Percentiles rank a stretch among this genome's conserved stretches.
Evolutionary conservation across 2,113 vertebrate genomes (phyloP).

Genomic region (Thunnus maccoyii): DNA sequence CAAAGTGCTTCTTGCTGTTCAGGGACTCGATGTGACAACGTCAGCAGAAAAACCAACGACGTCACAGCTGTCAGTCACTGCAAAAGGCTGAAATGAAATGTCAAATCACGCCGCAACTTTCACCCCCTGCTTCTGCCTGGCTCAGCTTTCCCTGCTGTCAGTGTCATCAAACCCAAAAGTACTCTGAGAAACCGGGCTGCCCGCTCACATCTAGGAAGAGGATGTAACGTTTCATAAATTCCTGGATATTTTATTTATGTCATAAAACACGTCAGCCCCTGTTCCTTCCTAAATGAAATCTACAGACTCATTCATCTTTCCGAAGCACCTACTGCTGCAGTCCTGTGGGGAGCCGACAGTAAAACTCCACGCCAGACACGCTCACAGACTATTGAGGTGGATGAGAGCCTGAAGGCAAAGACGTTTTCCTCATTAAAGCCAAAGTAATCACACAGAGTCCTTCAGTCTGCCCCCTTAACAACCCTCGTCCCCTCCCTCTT

Average conservation of each 20-base stretch:
- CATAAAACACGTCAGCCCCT: neutral
- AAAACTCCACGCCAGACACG: constrained; percentile 26
- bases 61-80: too few species aligned
- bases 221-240: constrained; percentile 13
- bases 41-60: too few species aligned
- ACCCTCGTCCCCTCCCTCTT: neutral
- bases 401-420: constrained; percentile 54
- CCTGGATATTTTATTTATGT: constrained; percentile 10
- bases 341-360: constrained; percentile 9
- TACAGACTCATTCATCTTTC: neutral
- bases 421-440: constrained; percentile 61
- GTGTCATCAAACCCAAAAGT: neutral
- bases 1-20: too few species aligned
- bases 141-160: neutral
- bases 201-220: neutral
- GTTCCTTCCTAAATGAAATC: neutral
- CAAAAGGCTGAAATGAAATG: too few species aligned
- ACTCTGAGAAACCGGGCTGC: neutral
- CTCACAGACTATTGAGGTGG: constrained; percentile 49
- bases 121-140: too few species aligned
- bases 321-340: neutral
- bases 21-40: too few species aligned
- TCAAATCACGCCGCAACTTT: too few species aligned
- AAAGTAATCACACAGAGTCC: constrained; percentile 49
- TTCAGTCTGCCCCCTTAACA: constrained; percentile 14